phyloP scores from a whole-genome alignment of 1,140 invertebrate genomes.

The Bombus superbus region DNA sequence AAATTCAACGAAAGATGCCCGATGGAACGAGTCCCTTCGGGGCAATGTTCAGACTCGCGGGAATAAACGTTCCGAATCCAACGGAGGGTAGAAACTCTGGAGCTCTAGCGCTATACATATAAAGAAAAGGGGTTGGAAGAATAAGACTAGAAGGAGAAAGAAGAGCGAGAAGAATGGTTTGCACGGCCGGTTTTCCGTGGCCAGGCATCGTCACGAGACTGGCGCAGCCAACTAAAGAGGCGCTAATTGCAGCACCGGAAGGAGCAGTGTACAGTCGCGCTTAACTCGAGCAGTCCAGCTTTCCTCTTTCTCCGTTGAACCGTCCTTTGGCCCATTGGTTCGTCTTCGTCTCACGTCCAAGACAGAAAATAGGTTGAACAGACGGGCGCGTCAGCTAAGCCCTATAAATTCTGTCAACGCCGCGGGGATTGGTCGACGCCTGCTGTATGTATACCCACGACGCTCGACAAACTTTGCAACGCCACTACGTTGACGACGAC shows the following conservation, averaged over 20 bases:
- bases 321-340: background rate
- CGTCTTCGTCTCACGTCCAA: conserved; percentile 31
- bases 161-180: conserved; percentile 30
- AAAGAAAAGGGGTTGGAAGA: background rate
- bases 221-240: conserved; percentile 57
- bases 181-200: conserved; percentile 16
- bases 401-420: conserved; percentile 66
- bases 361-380: conserved; percentile 62
- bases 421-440: conserved; percentile 40
- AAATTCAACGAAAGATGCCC: conserved; percentile 10
- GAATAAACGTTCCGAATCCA: conserved; percentile 51
- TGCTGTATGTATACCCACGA: conserved; percentile 49
- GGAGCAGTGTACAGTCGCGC: conserved; percentile 51
- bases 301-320: background rate
- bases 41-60: conserved; percentile 15
- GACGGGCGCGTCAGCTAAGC: conserved; percentile 28
- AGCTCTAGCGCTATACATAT: background rate
- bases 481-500: conserved; percentile 2
- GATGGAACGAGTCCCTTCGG: conserved; percentile 37
- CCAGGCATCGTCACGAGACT: conserved; percentile 21
- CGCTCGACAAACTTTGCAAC: conserved; percentile 59
- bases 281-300: conserved; percentile 51
- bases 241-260: conserved; percentile 63
- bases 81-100: conserved; percentile 1
- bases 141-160: conserved; percentile 3